A percentile compares a stretch with the other conserved stretches of the same genome.
Evolutionary conservation across 1,140 invertebrate species (phyloP).

Genomic region (Lysiphlebus fabarum): DNA sequence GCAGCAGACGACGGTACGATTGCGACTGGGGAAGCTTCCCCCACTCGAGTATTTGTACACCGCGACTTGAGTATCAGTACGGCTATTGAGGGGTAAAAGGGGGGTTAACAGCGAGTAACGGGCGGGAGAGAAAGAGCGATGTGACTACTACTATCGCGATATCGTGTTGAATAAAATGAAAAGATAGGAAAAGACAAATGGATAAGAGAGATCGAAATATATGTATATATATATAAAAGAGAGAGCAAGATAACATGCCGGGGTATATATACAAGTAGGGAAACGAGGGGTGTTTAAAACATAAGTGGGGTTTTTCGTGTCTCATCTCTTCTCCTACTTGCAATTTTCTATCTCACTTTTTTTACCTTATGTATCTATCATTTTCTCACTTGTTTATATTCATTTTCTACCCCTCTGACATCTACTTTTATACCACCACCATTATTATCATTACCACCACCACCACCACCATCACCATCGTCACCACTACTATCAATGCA

Average conservation of each 20-base stretch:
- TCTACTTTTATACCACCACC: no score
- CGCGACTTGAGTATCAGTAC: conserved; percentile 26
- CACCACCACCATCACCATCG: no score
- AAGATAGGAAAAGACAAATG: no score
- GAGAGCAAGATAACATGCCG: no score
- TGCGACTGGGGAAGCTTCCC: conserved; percentile 43
- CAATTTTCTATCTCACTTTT: conserved; percentile 5
- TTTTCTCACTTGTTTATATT: background rate
- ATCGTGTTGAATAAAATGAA: background rate
- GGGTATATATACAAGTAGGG: no score
- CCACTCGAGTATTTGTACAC: conserved; percentile 25
- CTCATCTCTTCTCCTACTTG: background rate
- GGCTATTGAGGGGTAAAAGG: conserved; percentile 16
- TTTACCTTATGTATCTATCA: background rate
- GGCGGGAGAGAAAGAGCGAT: conserved; percentile 16
- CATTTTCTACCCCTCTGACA: conserved; percentile 13
- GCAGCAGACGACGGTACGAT: conserved; percentile 48
- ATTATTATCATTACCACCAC: no score
- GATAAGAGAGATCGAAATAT: no score
- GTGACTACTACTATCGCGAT: conserved; percentile 23
- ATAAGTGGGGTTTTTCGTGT: no score
- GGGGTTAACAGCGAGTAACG: background rate
- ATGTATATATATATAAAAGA: no score
- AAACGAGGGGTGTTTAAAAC: no score
- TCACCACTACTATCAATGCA: no score